Conservation (phyloP, 1,140 invertebrate species). For the Akabosia matsudoensis region DNA sequence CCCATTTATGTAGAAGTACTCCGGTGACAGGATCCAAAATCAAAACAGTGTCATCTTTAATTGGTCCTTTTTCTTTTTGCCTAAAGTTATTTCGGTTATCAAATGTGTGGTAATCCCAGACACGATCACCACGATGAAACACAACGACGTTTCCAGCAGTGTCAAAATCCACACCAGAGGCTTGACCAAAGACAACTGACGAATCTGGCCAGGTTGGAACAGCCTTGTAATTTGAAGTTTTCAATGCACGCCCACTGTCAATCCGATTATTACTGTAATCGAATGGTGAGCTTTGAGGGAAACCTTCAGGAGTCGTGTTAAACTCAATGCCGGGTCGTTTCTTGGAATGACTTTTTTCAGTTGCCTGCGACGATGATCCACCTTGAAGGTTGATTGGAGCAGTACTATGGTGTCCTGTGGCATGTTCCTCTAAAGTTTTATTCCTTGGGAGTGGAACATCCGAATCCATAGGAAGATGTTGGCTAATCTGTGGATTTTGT, state of each 20-base stretch:
- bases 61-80: slow-evolving; percentile 63
- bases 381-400: no score
- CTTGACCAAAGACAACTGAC: slow-evolving; percentile 43
- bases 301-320: not conserved
- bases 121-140: slow-evolving; percentile 74
- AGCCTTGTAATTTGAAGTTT: slow-evolving; percentile 28
- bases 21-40: slow-evolving; percentile 69
- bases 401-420: slow-evolving; percentile 48
- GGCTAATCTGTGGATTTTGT: not conserved
- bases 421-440: slow-evolving; percentile 53
- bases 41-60: slow-evolving; percentile 68
- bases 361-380: not conserved
- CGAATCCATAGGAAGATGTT: slow-evolving; percentile 50
- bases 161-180: slow-evolving; percentile 75
- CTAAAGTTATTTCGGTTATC: slow-evolving; percentile 60
- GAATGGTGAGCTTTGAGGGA: not conserved
- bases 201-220: slow-evolving; percentile 31
- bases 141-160: slow-evolving; percentile 69
- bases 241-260: slow-evolving; percentile 23
- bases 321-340: slow-evolving; percentile 38
- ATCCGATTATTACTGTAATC: not conserved
- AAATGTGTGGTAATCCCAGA: slow-evolving; percentile 70
- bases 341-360: slow-evolving; percentile 41
- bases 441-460: slow-evolving; percentile 54
- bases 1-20: slow-evolving; percentile 70